Evolutionary conservation across 2,113 vertebrate species (phyloP).

Genomic region (Rhinichthys klamathensis): DNA sequence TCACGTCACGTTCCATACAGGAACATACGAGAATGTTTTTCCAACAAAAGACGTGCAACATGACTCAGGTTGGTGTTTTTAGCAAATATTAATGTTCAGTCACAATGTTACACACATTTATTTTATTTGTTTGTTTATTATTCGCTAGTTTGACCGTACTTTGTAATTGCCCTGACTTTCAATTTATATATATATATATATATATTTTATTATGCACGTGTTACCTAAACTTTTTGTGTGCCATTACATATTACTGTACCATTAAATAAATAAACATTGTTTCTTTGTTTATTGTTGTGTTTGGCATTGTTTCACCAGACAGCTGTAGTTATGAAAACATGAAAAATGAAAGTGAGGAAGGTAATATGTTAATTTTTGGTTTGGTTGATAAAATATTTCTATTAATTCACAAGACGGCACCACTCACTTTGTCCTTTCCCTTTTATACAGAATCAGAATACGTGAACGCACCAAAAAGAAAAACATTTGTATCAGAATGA

Average conservation of each 20-base stretch:
- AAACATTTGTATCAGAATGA: neutral
- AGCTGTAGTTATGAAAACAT: slow-evolving; percentile 49
- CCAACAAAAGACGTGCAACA: slow-evolving; percentile 17
- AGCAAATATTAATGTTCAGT: no score
- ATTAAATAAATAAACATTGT: no score
- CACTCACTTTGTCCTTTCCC: neutral
- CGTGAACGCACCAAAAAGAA: slow-evolving; percentile 35
- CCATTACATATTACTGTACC: no score
- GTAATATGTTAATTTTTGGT: neutral
- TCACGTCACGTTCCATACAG: neutral
- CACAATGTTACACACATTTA: no score
- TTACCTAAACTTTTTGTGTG: no score
- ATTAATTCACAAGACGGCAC: neutral
- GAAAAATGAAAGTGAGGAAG: neutral
- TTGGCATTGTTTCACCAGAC: slow-evolving; percentile 17
- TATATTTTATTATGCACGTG: no score
- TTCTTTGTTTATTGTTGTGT: neutral
- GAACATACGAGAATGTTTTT: slow-evolving; percentile 48
- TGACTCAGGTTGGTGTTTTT: slow-evolving; percentile 48
- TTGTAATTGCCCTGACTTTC: no score
- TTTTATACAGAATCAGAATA: slow-evolving; percentile 57
- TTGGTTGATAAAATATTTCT: neutral
- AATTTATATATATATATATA: no score
- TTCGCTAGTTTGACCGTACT: no score
- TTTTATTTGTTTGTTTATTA: no score